These are phyloP conservation scores for Pyralis farinalis DNA, from an alignment of 2,888 invertebrate species.

Conservation along the genomic window DNA sequence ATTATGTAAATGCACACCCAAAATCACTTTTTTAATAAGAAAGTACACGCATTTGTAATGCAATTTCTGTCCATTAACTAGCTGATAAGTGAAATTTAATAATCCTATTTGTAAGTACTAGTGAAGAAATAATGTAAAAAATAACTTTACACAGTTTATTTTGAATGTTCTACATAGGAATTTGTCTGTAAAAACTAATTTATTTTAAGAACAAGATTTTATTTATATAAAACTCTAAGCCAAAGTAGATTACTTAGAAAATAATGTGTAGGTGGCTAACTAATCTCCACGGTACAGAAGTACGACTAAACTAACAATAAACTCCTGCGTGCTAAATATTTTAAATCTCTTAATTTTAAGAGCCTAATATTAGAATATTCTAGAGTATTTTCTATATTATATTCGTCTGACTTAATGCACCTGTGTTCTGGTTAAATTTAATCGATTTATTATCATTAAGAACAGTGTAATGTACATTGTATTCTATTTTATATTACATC, in stretches of 20 bases:
- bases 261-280: constrained; percentile 43
- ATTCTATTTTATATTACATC: constrained; percentile 65
- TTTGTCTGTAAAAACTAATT: constrained; percentile 51
- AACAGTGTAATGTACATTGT: constrained; percentile 58
- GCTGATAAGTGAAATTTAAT: constrained; percentile 14
- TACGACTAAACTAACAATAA: constrained; percentile 42
- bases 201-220: constrained; percentile 31
- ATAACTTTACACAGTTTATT: constrained; percentile 69
- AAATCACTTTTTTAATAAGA: constrained; percentile 41
- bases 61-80: constrained; percentile 29
- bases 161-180: constrained; percentile 58
- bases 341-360: constrained; percentile 59
- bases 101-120: constrained; percentile 20
- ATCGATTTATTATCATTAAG: constrained; percentile 43
- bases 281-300: constrained; percentile 44
- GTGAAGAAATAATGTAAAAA: constrained; percentile 56
- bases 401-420: constrained; percentile 35
- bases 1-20: constrained; percentile 31
- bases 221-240: constrained; percentile 45
- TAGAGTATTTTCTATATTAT: constrained; percentile 38
- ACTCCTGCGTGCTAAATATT: constrained; percentile 42
- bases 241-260: constrained; percentile 53
- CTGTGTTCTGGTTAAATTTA: constrained; percentile 40
- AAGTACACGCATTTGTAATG: constrained; percentile 13
- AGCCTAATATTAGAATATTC: constrained; percentile 46